Conservation (phyloP, 2,888 invertebrate genomes). For the Ornithoptera priamus region DNA sequence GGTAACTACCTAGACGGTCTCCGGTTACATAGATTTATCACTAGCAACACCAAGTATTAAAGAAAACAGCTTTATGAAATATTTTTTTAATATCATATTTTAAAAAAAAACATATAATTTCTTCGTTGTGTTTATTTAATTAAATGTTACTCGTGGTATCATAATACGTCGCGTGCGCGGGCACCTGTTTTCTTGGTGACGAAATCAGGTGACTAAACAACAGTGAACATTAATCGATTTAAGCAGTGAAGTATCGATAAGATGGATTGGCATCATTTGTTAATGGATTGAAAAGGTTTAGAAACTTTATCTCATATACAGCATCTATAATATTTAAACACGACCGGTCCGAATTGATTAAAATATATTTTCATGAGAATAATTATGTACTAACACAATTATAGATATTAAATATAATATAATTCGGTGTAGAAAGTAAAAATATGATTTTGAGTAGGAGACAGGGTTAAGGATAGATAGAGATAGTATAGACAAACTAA, state of each 20-base stretch:
- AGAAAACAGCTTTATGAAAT: background rate
- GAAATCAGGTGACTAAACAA: constrained; percentile 29
- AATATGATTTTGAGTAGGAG: too few species aligned
- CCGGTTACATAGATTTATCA: too few species aligned
- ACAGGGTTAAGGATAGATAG: too few species aligned
- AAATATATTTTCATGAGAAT: background rate
- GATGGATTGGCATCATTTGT: constrained; percentile 29
- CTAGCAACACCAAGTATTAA: too few species aligned
- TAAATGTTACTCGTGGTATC: constrained; percentile 6
- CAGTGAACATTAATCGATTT: constrained; percentile 28
- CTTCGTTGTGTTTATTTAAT: constrained; percentile 8
- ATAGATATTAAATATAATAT: too few species aligned
- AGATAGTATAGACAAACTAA: too few species aligned
- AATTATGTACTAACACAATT: too few species aligned
- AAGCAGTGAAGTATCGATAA: constrained; percentile 29
- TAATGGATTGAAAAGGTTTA: constrained; percentile 29
- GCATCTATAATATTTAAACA: constrained; percentile 20
- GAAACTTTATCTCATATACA: constrained; percentile 28
- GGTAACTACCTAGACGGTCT: too few species aligned
- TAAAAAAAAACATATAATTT: background rate
- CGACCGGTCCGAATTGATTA: background rate
- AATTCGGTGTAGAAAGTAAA: too few species aligned
- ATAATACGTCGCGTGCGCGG: constrained; percentile 22
- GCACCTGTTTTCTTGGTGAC: constrained; percentile 28
- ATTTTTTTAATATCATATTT: background rate